Evolutionary conservation across 92 coral and sea anemone species (phyloP).

Genomic region (Epizoanthus scotinus): DNA sequence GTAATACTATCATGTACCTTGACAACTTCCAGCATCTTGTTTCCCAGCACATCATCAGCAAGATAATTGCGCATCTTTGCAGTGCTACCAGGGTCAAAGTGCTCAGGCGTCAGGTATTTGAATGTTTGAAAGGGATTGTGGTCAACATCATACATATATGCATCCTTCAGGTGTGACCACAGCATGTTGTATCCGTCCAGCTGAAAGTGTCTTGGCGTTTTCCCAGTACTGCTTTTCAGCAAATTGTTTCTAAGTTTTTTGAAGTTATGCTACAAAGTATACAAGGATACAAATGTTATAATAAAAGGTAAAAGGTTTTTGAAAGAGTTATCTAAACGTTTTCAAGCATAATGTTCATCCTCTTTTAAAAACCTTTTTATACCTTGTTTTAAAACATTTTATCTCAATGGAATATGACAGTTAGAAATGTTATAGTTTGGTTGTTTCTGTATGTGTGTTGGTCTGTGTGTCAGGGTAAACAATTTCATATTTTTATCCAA

Average conservation of each 20-base stretch:
- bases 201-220: slow-evolving; percentile 34
- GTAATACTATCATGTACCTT: slow-evolving; percentile 1
- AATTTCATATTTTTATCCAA: too few species aligned
- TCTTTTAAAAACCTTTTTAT: too few species aligned
- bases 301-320: too few species aligned
- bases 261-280: slow-evolving; percentile 39
- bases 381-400: too few species aligned
- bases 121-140: slow-evolving; percentile 32
- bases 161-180: slow-evolving; percentile 43
- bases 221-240: slow-evolving; percentile 46
- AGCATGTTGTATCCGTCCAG: slow-evolving; percentile 40
- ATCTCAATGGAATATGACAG: too few species aligned
- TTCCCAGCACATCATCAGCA: slow-evolving; percentile 46
- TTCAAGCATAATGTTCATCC: too few species aligned
- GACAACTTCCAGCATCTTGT: slow-evolving; percentile 34
- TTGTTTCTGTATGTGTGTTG: too few species aligned
- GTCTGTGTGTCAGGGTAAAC: too few species aligned
- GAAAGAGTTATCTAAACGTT: neutral
- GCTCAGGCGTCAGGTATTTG: slow-evolving; percentile 36
- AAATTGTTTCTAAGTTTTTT: slow-evolving; percentile 46
- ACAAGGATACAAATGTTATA: neutral
- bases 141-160: slow-evolving; percentile 38
- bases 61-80: slow-evolving; percentile 46
- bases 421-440: too few species aligned
- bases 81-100: slow-evolving; percentile 33